These are phyloP conservation scores for Tangachromis dhanisi DNA, from an alignment of 2,113 vertebrate genomes.

Conservation along the genomic window DNA sequence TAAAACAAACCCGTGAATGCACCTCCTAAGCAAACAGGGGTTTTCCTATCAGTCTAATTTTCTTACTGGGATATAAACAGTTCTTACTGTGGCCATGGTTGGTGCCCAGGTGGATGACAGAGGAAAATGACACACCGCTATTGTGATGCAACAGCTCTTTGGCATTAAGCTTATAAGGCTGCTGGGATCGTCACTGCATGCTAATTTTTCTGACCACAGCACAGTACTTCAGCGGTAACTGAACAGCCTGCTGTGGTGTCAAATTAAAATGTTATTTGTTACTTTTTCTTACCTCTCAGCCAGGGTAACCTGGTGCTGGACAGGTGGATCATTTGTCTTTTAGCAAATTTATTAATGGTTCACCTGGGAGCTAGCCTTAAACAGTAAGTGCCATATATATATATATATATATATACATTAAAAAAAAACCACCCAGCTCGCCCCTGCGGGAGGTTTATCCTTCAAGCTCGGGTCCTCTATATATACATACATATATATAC, in stretches of 20 bases:
- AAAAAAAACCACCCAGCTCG: no score
- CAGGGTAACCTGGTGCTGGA: background rate
- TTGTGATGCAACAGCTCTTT: constrained; percentile 27
- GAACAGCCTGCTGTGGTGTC: constrained; percentile 14
- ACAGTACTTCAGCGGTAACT: constrained; percentile 9
- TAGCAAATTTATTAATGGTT: background rate
- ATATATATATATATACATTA: no score
- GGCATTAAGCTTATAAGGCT: constrained; percentile 18
- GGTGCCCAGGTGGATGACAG: constrained; percentile 14
- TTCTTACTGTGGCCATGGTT: background rate
- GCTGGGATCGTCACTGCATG: constrained; percentile 19
- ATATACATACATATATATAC: no score
- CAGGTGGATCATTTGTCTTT: background rate
- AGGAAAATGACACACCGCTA: constrained; percentile 19
- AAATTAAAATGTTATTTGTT: constrained; percentile 23
- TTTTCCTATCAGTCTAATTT: background rate
- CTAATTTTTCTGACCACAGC: background rate
- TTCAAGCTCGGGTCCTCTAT: no score
- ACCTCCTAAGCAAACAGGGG: background rate
- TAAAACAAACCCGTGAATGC: constrained; percentile 7
- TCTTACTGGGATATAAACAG: background rate
- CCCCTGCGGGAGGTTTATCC: no score
- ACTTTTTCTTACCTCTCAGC: background rate
- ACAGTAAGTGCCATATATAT: background rate
- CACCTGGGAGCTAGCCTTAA: background rate